Conservation (phyloP, 2,797 vertebrate species). For the Chelmon rostratus region DNA sequence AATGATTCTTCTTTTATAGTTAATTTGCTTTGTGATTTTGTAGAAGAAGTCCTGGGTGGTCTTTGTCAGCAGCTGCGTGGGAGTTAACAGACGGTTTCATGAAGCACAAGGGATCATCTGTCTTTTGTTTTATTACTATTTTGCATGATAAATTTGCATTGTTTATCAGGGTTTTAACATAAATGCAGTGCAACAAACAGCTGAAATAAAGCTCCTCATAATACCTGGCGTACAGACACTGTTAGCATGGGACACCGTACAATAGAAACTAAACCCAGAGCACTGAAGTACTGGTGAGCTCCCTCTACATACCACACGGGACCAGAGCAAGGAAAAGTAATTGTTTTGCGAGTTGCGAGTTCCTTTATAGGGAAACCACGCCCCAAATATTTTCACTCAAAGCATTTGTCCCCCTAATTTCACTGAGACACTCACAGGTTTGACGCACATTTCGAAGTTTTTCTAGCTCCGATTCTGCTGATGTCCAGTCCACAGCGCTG, state of each 20-base stretch:
- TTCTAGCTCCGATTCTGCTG: not conserved
- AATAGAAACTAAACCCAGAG: constrained; percentile 3
- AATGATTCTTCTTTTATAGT: constrained; percentile 48
- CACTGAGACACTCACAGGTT: too few species aligned
- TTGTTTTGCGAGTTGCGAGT: not conserved
- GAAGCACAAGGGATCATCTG: constrained; percentile 44
- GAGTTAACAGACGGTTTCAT: constrained; percentile 57
- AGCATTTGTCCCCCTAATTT: not conserved
- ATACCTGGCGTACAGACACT: constrained; percentile 17
- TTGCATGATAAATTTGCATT: constrained; percentile 52
- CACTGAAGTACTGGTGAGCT: not conserved
- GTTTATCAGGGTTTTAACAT: constrained; percentile 47
- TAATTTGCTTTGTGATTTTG: constrained; percentile 74
- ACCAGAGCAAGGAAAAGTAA: not conserved
- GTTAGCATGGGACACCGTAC: not conserved
- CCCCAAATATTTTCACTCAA: not conserved
- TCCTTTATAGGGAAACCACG: not conserved
- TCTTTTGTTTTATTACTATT: constrained; percentile 61
- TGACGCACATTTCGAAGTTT: too few species aligned
- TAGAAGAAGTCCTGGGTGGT: constrained; percentile 53
- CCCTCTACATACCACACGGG: not conserved
- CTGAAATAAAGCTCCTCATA: constrained; percentile 8
- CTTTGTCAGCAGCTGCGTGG: constrained; percentile 72
- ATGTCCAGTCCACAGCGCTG: not conserved
- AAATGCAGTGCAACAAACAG: not conserved